Base-by-base conservation (phyloP, 2,888 invertebrate species). In the Acleris cristana region DNA sequence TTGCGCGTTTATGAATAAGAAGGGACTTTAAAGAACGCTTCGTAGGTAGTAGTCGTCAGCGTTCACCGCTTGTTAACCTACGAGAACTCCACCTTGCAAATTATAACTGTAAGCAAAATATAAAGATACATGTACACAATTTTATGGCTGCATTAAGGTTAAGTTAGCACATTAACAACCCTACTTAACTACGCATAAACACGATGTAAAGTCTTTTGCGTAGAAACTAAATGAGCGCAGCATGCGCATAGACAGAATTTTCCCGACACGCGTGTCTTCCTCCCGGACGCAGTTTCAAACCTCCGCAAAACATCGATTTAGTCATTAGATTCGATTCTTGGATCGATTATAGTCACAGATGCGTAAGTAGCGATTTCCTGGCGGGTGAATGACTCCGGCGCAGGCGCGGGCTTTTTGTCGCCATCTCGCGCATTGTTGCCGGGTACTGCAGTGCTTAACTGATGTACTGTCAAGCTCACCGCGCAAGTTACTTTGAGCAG, bases 361-460 rank as follows among this genome's bases (percentile, higher is more conserved):
- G 62, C 76, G 76, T 83, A 83, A 85, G 84, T 81, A 84, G 75
- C 74, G 79, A 82, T 84, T 87, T 84, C 81, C 79, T 62, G 66
- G 65, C 74, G 74, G 87, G 86, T 88, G 83, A 88, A 86, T 77
- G 87, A 85, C 86, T 78, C 73, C 69, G 70, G 65, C 73, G 76
- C 76, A 60, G 65, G 68, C 66, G 64, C 70, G 3, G 72, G 68
- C 73, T 26, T 74, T 71, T 70, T 68, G 68, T 52, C 55, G 59
- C 62, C n/a, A 62, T 79, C 79, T 75, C 76, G 79, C 74, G 71
- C 74, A 78, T 82, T 85, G 85, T 85, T 79, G 72, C 40, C 54
- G 65, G 57, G 52, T 48, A 40, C 59, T 60, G 65, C 60, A 55
- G 10, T 59, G 65, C 60, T 30, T 44, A 45, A 57, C 52, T 62